phyloP scores from a whole-genome alignment of 2,888 invertebrate species.

The Tridacna gigas region DNA sequence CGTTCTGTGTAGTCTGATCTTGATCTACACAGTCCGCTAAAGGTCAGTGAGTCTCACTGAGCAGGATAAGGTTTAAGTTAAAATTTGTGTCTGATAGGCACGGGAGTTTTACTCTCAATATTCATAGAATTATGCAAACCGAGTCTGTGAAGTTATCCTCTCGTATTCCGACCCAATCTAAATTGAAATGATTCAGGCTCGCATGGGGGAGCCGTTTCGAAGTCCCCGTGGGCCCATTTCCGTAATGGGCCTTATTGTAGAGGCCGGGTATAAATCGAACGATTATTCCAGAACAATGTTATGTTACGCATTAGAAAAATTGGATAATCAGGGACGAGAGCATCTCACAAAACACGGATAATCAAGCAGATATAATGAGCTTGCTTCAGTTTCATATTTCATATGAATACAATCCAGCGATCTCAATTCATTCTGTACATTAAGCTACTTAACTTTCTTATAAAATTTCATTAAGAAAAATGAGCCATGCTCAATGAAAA shows the following conservation, averaged over 20 bases:
- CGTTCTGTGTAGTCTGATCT: too few relatives aligned
- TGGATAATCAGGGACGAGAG: slow-evolving; percentile 18
- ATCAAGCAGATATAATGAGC: slow-evolving; percentile 16
- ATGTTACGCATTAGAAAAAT: slow-evolving; percentile 27
- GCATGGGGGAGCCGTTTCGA: slow-evolving; percentile 17
- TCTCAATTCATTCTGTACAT: too few relatives aligned
- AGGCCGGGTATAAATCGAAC: slow-evolving; percentile 23
- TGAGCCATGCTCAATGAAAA: too few relatives aligned
- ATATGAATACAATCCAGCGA: background rate
- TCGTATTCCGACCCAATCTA: slow-evolving; percentile 18
- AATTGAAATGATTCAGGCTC: slow-evolving; percentile 16
- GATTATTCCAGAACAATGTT: slow-evolving; percentile 32
- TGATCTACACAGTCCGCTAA: too few relatives aligned
- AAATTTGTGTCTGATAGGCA: too few relatives aligned
- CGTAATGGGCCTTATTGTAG: slow-evolving; percentile 31
- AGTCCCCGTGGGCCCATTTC: slow-evolving; percentile 29
- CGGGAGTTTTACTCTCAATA: background rate
- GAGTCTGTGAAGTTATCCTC: background rate
- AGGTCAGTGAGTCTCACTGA: too few relatives aligned
- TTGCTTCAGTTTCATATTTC: slow-evolving; percentile 3
- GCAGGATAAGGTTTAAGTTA: too few relatives aligned
- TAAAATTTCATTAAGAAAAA: too few relatives aligned
- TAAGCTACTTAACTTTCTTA: too few relatives aligned
- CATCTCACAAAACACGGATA: slow-evolving; percentile 8
- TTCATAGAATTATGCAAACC: slow-evolving; percentile 12